phyloP scores from a whole-genome alignment of 2,797 vertebrate genomes.

The Pangasius larnaudii region DNA sequence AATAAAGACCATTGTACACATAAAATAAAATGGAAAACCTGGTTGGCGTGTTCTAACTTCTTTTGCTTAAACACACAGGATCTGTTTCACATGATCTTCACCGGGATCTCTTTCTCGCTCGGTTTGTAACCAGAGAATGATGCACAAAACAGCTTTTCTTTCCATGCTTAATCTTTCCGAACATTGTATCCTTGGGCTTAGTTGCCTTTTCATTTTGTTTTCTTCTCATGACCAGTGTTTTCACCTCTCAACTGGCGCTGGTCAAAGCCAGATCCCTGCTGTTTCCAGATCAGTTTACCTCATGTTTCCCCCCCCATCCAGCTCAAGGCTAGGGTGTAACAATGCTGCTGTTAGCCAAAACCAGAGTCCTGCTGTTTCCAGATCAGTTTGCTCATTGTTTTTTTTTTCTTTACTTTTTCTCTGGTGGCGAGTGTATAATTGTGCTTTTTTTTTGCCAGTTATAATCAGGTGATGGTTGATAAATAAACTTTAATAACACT shows the following conservation, averaged over 20 bases:
- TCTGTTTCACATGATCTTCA: not conserved
- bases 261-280: constrained; percentile 72
- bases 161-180: constrained; percentile 44
- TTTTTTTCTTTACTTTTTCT: not conserved
- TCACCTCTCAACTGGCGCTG: constrained; percentile 60
- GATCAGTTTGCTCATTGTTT: constrained; percentile 64
- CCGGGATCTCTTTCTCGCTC: constrained; percentile 13
- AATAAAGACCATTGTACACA: not conserved
- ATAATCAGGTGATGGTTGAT: constrained; percentile 75
- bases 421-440: constrained; percentile 15
- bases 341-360: constrained; percentile 70
- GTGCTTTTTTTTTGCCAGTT: constrained; percentile 21
- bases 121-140: constrained; percentile 35
- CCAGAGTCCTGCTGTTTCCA: constrained; percentile 74
- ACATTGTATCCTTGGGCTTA: constrained; percentile 68
- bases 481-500: constrained; percentile 75
- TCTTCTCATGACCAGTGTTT: constrained; percentile 70
- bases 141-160: constrained; percentile 37
- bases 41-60: too few species aligned
- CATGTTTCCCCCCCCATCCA: constrained; percentile 39
- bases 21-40: not conserved
- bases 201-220: constrained; percentile 72
- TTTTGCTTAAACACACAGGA: not conserved
- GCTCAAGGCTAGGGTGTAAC: constrained; percentile 74
- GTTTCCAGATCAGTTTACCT: constrained; percentile 74